A percentile compares a stretch with the other conserved stretches of the same genome.
Conservation (phyloP, 1,140 invertebrate species). For the Apis florea region DNA sequence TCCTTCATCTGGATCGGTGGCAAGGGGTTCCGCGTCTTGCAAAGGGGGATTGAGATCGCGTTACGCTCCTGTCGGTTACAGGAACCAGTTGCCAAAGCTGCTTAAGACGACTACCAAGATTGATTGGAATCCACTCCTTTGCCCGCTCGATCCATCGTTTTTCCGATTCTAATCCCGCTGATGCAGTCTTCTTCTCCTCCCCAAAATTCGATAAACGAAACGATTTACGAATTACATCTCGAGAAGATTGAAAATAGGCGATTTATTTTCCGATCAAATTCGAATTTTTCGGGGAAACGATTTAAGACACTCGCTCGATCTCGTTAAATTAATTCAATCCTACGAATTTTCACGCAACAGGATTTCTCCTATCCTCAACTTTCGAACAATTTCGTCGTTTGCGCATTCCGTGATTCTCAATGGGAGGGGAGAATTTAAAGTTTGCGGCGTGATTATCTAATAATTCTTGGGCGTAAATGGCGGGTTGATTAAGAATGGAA, state of each 20-base stretch:
- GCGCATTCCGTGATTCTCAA: not conserved
- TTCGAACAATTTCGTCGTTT: not conserved
- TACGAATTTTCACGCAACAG: not conserved
- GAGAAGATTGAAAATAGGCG: too few relatives aligned
- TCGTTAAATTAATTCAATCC: too few relatives aligned
- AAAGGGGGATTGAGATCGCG: conserved; percentile 46
- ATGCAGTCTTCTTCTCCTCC: not conserved
- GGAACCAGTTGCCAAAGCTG: conserved; percentile 39
- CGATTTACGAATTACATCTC: too few relatives aligned
- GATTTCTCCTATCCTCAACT: not conserved
- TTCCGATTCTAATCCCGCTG: conserved; percentile 23
- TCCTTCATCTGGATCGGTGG: conserved; percentile 36
- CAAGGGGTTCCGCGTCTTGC: conserved; percentile 30
- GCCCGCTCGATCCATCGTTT: conserved; percentile 15
- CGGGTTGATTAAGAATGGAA: not conserved
- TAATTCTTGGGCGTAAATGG: conserved; percentile 4
- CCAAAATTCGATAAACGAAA: not conserved
- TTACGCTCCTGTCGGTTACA: conserved; percentile 51
- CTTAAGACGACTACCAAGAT: conserved; percentile 45
- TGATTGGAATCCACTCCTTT: conserved; percentile 33
- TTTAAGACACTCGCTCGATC: too few relatives aligned
- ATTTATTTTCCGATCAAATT: too few relatives aligned
- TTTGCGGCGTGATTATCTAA: not conserved
- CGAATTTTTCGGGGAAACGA: too few relatives aligned
- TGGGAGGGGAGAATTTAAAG: not conserved